Percentiles rank a stretch among this genome's conserved stretches.
phyloP scores from a whole-genome alignment of 2,797 vertebrate species.

The Microctenopoma lineatum region DNA sequence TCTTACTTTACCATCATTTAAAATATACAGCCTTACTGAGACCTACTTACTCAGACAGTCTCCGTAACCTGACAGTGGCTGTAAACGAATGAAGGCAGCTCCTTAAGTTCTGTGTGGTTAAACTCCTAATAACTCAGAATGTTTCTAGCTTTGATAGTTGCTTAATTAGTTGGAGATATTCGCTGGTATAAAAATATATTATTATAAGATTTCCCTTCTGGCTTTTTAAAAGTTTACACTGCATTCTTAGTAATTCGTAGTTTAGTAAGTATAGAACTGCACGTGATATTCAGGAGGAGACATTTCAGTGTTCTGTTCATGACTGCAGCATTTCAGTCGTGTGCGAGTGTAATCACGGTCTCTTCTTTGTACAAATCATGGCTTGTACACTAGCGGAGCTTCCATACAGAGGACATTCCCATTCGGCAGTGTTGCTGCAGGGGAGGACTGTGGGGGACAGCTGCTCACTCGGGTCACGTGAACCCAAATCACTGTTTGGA shows the following conservation, averaged over 20 bases:
- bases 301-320: slow-evolving; percentile 13
- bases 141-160: background rate
- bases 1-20: background rate
- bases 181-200: background rate
- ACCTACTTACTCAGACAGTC: background rate
- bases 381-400: slow-evolving; percentile 31
- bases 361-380: slow-evolving; percentile 39
- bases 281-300: slow-evolving; percentile 43
- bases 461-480: slow-evolving; percentile 78
- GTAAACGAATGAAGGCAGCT: background rate
- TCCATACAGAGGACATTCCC: slow-evolving; percentile 49
- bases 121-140: background rate
- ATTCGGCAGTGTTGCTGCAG: slow-evolving; percentile 44
- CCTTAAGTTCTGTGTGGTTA: background rate
- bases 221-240: slow-evolving; percentile 38
- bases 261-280: slow-evolving; percentile 46
- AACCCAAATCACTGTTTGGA: slow-evolving; percentile 78
- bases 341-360: background rate
- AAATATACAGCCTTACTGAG: background rate
- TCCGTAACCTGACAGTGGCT: too few species aligned
- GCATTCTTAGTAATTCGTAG: slow-evolving; percentile 47
- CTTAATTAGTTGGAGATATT: background rate
- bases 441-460: slow-evolving; percentile 69
- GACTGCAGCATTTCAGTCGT: background rate
- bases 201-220: slow-evolving; percentile 17